Conservation (phyloP, 2,797 vertebrate species). For the Malacoraja senta region DNA sequence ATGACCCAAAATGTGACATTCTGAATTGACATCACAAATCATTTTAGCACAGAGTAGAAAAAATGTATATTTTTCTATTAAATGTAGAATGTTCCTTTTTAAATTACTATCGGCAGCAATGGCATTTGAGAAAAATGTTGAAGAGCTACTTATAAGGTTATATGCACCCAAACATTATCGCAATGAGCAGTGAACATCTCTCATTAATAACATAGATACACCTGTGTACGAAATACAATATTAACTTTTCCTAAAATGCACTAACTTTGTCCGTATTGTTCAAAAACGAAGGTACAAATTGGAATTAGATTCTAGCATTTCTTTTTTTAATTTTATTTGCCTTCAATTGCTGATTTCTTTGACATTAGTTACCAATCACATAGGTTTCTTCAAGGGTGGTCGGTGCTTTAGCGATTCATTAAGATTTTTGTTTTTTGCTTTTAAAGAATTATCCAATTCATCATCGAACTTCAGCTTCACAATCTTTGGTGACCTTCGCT, state of each 20-base stretch:
- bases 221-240: not conserved
- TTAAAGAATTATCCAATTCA: constrained; percentile 29
- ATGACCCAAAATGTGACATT: too few relatives aligned
- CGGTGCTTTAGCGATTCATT: constrained; percentile 16
- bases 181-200: not conserved
- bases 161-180: not conserved
- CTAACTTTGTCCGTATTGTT: not conserved
- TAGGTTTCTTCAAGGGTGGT: constrained; percentile 15
- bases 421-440: constrained; percentile 33
- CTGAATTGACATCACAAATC: too few relatives aligned
- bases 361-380: not conserved
- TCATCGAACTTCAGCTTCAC: constrained; percentile 8
- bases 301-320: constrained; percentile 21
- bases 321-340: constrained; percentile 4
- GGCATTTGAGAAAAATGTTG: not conserved
- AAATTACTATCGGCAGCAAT: not conserved
- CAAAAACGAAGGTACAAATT: not conserved
- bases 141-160: not conserved
- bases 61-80: too few relatives aligned
- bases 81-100: not conserved
- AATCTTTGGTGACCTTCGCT: not conserved
- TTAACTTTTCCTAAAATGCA: not conserved
- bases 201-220: not conserved
- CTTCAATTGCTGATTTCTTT: constrained; percentile 11
- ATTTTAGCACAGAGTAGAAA: too few relatives aligned